Evolutionary conservation across 2,797 vertebrate species (phyloP).

Genomic region (Sebastes dallii): DNA sequence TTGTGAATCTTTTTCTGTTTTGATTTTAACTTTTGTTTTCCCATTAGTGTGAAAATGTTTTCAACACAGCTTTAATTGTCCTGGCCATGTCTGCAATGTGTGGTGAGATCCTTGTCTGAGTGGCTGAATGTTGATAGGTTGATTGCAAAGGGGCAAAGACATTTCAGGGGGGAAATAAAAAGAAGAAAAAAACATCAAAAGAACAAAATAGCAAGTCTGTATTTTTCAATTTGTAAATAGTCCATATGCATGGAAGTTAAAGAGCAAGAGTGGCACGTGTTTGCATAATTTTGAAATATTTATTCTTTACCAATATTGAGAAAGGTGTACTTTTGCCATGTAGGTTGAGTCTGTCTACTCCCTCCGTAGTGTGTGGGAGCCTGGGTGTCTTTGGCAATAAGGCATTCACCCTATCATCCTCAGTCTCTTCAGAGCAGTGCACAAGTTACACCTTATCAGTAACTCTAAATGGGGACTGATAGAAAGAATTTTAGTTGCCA

Average conservation of each 20-base stretch:
- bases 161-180: conserved; percentile 81
- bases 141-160: conserved; percentile 83
- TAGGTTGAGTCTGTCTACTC: conserved; percentile 85
- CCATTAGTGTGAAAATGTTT: conserved; percentile 85
- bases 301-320: conserved; percentile 98
- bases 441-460: conserved; percentile 55
- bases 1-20: conserved; percentile 84
- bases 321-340: conserved; percentile 91
- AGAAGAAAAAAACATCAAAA: conserved; percentile 73
- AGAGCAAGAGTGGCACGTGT: conserved; percentile 99
- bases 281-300: conserved; percentile 99
- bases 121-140: conserved; percentile 87
- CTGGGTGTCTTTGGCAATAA: conserved; percentile 71
- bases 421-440: conserved; percentile 61
- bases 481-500: conserved; percentile 50
- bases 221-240: conserved; percentile 99
- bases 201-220: conserved; percentile 88
- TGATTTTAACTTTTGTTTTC: conserved; percentile 79
- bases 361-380: conserved; percentile 57
- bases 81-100: conserved; percentile 80
- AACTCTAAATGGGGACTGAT: conserved; percentile 54
- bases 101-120: conserved; percentile 76
- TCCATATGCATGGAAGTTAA: conserved; percentile 97
- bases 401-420: conserved; percentile 52
- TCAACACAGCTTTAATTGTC: conserved; percentile 92